These are phyloP conservation scores for Echinometra lucunter DNA, from an alignment of 53 echinoderm and acorn worm genomes.

Conservation along the genomic window DNA sequence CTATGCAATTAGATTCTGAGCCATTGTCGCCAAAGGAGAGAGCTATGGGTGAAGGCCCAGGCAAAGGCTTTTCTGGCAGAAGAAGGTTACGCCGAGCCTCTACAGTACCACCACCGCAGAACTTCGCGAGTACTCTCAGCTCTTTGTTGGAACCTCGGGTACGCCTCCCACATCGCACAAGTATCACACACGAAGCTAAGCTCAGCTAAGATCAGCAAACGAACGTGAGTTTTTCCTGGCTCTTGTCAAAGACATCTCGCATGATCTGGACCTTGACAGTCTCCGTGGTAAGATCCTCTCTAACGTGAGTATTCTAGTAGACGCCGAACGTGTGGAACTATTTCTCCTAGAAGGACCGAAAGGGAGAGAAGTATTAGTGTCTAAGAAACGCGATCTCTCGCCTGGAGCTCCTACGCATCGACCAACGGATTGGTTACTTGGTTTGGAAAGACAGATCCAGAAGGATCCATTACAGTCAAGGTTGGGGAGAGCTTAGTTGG, in stretches of 20 bases:
- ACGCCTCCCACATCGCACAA: conserved; percentile 85
- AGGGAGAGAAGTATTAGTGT: conserved; percentile 82
- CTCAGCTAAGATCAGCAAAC: conserved; percentile 89
- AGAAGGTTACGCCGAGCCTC: conserved; percentile 93
- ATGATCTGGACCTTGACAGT: conserved; percentile 92
- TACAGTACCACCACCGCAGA: conserved; percentile 90
- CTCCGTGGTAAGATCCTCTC: conserved; percentile 83
- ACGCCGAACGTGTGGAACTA: conserved; percentile 81
- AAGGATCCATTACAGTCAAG: conserved; percentile 73
- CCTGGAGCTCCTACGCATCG: conserved; percentile 65
- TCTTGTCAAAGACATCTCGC: conserved; percentile 96
- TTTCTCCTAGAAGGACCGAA: conserved; percentile 95
- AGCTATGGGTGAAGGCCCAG: conserved; percentile 48
- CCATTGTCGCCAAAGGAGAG: conserved; percentile 83
- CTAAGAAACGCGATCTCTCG: conserved; percentile 70
- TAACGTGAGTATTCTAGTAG: conserved; percentile 90
- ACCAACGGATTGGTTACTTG: conserved; percentile 70
- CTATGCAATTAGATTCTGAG: conserved; percentile 77
- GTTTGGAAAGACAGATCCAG: conserved; percentile 73
- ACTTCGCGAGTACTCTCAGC: conserved; percentile 86
- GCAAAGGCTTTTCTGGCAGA: conserved; percentile 75
- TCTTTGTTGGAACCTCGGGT: conserved; percentile 90
- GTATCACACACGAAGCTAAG: conserved; percentile 92
- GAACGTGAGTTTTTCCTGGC: conserved; percentile 97
- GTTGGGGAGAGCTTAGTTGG: conserved; percentile 89